Conservation (phyloP, 2,797 vertebrate species). For the Sternotherus odoratus region DNA sequence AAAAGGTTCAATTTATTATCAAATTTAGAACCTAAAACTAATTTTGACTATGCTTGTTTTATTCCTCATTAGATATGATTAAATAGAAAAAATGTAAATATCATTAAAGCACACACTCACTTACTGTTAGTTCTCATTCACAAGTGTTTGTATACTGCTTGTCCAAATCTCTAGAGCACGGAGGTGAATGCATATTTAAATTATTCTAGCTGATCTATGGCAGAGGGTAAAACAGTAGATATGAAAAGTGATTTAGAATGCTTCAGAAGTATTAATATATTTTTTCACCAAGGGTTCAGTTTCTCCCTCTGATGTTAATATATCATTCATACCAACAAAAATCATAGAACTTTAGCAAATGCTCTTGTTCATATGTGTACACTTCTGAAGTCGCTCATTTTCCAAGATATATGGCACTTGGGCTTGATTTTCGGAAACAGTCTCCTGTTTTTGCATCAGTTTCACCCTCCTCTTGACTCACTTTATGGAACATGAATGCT, state of each 20-base stretch:
- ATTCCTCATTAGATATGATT: background rate
- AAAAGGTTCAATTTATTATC: background rate
- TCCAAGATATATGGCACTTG: background rate
- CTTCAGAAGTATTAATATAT: background rate
- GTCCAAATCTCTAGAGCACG: background rate
- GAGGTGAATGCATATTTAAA: background rate
- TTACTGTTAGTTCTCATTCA: background rate
- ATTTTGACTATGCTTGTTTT: background rate
- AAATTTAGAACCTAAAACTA: background rate
- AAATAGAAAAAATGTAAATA: background rate
- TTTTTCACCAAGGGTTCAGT: background rate
- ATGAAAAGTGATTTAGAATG: background rate
- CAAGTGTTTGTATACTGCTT: background rate
- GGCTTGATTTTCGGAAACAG: background rate
- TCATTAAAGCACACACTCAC: background rate
- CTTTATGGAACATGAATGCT: background rate
- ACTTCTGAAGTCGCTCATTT: background rate
- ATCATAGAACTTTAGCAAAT: background rate
- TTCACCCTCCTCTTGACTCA: background rate
- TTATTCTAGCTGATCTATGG: background rate
- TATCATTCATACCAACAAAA: background rate
- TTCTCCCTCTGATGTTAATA: background rate
- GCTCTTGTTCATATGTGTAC: no score
- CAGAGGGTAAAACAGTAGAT: background rate
- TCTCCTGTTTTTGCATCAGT: background rate